These are phyloP conservation scores for Pelmatolapia mariae DNA, from an alignment of 2,113 vertebrate species.

Conservation along the genomic window DNA sequence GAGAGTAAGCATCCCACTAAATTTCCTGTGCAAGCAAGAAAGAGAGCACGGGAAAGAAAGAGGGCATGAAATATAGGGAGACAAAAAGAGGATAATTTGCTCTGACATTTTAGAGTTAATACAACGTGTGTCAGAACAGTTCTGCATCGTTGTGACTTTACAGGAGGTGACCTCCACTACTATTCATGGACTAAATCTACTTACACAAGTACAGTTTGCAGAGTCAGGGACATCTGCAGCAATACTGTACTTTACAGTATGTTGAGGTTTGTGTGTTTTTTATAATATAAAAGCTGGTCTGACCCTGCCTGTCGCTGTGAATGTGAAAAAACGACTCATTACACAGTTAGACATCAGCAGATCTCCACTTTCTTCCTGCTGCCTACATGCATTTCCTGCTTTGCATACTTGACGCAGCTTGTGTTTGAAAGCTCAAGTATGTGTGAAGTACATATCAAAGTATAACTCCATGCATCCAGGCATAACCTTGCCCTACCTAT, in stretches of 20 bases:
- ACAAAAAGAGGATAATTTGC: slow-evolving; percentile 14
- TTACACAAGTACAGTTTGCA: slow-evolving; percentile 40
- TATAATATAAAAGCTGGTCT: background rate
- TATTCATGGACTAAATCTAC: slow-evolving; percentile 22
- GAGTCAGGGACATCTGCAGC: background rate
- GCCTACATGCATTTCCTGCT: background rate
- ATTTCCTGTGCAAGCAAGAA: slow-evolving; percentile 15
- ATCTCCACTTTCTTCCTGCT: background rate
- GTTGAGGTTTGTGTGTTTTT: background rate
- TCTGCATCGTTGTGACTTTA: slow-evolving; percentile 30
- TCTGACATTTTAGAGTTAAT: slow-evolving; percentile 37
- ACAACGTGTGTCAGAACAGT: slow-evolving; percentile 46
- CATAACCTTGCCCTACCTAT: background rate
- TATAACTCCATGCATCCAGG: background rate
- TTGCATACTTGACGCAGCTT: background rate
- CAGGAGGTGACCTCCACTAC: slow-evolving; percentile 31
- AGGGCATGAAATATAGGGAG: slow-evolving; percentile 19
- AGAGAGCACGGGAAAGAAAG: background rate
- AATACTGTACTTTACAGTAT: background rate
- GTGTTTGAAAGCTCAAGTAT: background rate
- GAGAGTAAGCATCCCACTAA: slow-evolving; percentile 7
- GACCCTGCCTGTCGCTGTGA: slow-evolving; percentile 1
- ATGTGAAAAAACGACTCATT: slow-evolving; percentile 10
- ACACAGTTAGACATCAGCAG: slow-evolving; percentile 7
- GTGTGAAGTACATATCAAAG: background rate